These are phyloP conservation scores for Acanthosepion esculentum DNA, from an alignment of 2,888 invertebrate species.

Conservation along the genomic window DNA sequence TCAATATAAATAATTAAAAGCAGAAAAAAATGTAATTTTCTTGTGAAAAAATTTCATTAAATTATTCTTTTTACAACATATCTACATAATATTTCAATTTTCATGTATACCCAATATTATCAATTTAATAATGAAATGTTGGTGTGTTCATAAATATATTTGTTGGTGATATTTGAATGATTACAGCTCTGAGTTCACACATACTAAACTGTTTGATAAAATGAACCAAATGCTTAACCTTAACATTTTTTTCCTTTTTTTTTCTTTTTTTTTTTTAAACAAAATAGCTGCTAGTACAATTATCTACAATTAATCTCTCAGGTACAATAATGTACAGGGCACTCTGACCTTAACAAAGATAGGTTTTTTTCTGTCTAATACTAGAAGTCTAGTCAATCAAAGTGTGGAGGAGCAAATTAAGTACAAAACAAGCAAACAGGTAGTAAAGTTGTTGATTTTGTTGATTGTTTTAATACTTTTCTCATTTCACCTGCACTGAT, in stretches of 20 bases:
- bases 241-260: background rate
- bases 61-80: too few species aligned
- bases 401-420: background rate
- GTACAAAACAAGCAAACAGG: too few species aligned
- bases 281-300: conserved; percentile 14
- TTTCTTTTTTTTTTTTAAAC: background rate
- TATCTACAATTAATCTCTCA: background rate
- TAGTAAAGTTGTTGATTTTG: background rate
- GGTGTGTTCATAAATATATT: background rate
- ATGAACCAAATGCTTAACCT: background rate
- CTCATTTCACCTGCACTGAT: too few species aligned
- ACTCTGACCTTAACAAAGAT: background rate
- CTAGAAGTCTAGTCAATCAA: background rate
- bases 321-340: background rate
- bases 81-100: background rate
- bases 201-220: background rate
- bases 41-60: too few species aligned
- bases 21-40: too few species aligned
- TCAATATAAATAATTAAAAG: too few species aligned
- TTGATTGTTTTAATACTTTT: background rate
- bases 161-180: background rate
- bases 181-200: background rate
- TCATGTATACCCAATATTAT: background rate
- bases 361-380: background rate
- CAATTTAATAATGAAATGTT: background rate